Evolutionary conservation across 2,113 vertebrate species (phyloP), one percentile per base, ranked within the genome.

Genomic region (Apaloderma vittatum): DNA sequence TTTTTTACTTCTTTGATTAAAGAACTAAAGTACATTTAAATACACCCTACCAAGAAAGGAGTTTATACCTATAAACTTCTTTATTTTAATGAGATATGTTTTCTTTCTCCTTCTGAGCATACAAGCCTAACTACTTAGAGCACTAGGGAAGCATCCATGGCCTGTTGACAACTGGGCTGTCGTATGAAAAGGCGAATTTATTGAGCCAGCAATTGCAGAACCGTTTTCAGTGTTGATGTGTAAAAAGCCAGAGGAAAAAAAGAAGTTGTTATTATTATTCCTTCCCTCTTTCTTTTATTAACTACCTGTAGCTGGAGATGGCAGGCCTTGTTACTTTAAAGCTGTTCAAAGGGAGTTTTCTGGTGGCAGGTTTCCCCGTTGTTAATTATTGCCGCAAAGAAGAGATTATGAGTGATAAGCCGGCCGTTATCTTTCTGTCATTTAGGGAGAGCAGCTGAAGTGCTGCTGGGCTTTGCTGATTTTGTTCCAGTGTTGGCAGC

Each of bases 311-410:
- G 75, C 17, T 78, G 68, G 82, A 54, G 61, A 78, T 82, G 45
- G 34, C 51, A 68, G 85, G 70, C 68, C 26, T 75, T 61, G 32
- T 51, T 36, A 57, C 58, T 90, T 46, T 26, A 20, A 58, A 82
- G 62, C 54, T 58, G 15, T n/a, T n/a, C n/a, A 63, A 57, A 74
- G 9, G 11, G 13, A 70, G 61, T 34, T 72, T 55, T 29, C 4
- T 5, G 17, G 73, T 43, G 72, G 63, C 87, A 82, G 11, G 23
- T 79, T 70, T 92, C 45, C 57, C 62, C 3, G 7, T 9, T 63
- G 80, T 74, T 88, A 82, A 86, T 95, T 71, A 78, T 30, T 94
- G 85, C 75, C 54, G 85, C 40, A 43, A 20, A 80, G 68, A 76
- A 30, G 68, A 90, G 94, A 66, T 63, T 30, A 24, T 6, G 30